These are phyloP conservation scores for Atherinomorus stipes DNA, from an alignment of 2,113 vertebrate genomes.

Conservation along the genomic window DNA sequence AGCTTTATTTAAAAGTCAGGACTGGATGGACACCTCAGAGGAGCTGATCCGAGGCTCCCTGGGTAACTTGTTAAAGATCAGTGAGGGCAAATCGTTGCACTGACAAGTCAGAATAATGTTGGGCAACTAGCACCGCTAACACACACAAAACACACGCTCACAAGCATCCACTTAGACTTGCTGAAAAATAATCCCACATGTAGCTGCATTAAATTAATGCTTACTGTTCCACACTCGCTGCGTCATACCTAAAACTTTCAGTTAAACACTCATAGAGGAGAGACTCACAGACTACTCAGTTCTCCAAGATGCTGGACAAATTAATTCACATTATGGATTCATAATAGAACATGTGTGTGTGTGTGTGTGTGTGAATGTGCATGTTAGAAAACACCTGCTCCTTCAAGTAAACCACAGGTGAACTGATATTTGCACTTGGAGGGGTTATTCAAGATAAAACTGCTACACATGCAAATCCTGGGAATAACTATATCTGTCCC, in stretches of 20 bases:
- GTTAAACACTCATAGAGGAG: no score
- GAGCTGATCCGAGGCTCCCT: slow-evolving; percentile 35
- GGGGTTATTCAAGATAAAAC: slow-evolving; percentile 32
- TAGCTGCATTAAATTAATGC: neutral
- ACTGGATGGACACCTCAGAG: slow-evolving; percentile 42
- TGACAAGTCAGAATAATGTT: slow-evolving; percentile 17
- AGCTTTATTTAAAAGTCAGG: slow-evolving; percentile 62
- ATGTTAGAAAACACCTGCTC: slow-evolving; percentile 34
- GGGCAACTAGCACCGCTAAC: slow-evolving; percentile 11
- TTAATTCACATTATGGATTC: neutral
- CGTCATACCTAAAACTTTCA: no score
- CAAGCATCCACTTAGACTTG: neutral
- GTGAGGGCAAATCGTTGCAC: slow-evolving; percentile 45
- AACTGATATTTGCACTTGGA: slow-evolving; percentile 26
- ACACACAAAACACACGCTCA: neutral
- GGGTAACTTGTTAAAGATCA: slow-evolving; percentile 67
- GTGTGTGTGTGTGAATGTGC: slow-evolving; percentile 3
- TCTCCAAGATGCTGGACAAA: slow-evolving; percentile 6
- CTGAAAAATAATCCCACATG: neutral
- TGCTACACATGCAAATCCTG: slow-evolving; percentile 19
- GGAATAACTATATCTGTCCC: slow-evolving; percentile 15
- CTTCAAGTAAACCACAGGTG: slow-evolving; percentile 49
- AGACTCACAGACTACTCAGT: neutral
- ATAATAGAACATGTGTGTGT: slow-evolving; percentile 4
- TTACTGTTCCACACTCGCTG: neutral